Evolutionary conservation across 2,888 invertebrate species (phyloP).

Genomic region (Suillia variegata): DNA sequence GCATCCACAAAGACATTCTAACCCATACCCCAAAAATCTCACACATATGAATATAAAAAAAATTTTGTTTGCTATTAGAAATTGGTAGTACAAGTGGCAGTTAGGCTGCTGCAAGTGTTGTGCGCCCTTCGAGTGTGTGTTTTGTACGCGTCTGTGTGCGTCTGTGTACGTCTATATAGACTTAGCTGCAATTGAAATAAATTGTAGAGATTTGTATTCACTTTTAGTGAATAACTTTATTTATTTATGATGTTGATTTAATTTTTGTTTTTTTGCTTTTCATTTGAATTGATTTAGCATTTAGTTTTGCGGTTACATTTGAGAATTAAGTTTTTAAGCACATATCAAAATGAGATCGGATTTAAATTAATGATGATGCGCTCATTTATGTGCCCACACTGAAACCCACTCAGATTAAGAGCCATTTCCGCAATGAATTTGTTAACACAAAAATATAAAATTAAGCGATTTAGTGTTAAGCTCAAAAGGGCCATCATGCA

Average conservation of each 20-base stretch:
- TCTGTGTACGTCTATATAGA: neutral
- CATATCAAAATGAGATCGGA: no score
- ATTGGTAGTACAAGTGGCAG: conserved; percentile 3
- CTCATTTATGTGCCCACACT: no score
- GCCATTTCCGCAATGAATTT: neutral
- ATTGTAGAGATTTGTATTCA: neutral
- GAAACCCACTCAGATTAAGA: no score
- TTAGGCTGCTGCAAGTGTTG: neutral
- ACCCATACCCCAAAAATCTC: neutral
- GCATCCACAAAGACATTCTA: no score
- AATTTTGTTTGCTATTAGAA: neutral
- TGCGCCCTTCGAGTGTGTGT: no score
- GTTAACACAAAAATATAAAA: neutral
- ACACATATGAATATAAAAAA: neutral
- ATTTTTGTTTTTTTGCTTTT: no score
- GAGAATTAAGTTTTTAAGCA: no score
- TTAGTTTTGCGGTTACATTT: no score
- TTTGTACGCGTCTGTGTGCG: no score
- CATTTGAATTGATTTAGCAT: no score
- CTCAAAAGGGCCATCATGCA: neutral
- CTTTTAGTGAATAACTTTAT: neutral
- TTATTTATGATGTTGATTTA: no score
- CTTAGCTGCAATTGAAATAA: neutral
- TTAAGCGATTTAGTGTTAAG: neutral
- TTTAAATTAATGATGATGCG: no score